Conservation (phyloP, 2,888 invertebrate genomes). For the Atrina japonica region DNA sequence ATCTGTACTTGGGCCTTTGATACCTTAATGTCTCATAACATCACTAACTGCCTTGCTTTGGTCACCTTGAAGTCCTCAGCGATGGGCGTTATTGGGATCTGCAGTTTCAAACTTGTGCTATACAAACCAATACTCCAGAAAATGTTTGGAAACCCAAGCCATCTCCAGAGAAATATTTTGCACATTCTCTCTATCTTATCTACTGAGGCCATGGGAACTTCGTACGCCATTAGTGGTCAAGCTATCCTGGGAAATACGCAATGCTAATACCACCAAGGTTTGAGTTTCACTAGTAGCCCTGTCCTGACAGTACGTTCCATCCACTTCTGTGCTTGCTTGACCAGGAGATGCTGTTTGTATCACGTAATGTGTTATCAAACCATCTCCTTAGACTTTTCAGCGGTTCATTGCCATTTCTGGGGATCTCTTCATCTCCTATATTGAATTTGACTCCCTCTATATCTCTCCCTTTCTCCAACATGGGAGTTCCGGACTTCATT, state of each 20-base stretch:
- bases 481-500: slow-evolving; percentile 18
- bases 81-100: no score
- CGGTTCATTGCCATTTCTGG: slow-evolving; percentile 18
- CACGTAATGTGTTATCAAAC: slow-evolving; percentile 9
- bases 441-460: slow-evolving; percentile 5
- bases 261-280: slow-evolving; percentile 23
- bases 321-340: slow-evolving; percentile 10
- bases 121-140: no score
- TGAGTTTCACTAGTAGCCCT: slow-evolving; percentile 22
- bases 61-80: no score
- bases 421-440: slow-evolving; percentile 7
- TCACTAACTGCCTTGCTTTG: no score
- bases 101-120: no score
- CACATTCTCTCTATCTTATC: no score
- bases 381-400: slow-evolving; percentile 24
- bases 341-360: slow-evolving; percentile 1
- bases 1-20: no score
- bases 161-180: no score
- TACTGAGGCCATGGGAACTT: background rate
- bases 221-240: background rate
- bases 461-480: slow-evolving; percentile 21
- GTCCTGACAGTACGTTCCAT: background rate
- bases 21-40: no score
- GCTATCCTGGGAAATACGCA: slow-evolving; percentile 4
- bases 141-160: no score